Conservation (phyloP, 1,140 invertebrate species). For the Orchesella cincta region DNA sequence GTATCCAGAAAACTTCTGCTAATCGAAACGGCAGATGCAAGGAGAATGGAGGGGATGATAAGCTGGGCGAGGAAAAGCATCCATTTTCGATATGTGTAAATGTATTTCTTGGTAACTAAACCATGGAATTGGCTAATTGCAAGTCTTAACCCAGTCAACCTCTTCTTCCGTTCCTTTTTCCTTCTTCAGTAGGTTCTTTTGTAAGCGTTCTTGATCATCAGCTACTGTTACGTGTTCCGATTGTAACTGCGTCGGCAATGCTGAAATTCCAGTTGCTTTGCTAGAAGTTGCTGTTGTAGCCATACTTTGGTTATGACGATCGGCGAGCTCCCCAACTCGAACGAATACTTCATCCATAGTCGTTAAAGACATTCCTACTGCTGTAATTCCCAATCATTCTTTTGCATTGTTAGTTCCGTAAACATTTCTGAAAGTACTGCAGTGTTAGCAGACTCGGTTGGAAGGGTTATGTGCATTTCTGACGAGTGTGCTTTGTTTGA, state of each 20-base stretch:
- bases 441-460: constrained; percentile 29
- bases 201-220: no score
- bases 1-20: constrained; percentile 37
- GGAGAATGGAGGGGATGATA: constrained; percentile 36
- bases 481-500: constrained; percentile 8
- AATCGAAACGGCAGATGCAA: constrained; percentile 38
- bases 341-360: constrained; percentile 51
- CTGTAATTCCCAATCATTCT: constrained; percentile 42
- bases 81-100: constrained; percentile 44
- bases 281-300: no score
- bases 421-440: constrained; percentile 46
- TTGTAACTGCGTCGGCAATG: no score
- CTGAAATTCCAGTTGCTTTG: no score
- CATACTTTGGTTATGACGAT: no score
- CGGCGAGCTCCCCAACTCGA: neutral
- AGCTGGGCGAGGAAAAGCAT: constrained; percentile 44
- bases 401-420: constrained; percentile 34
- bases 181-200: no score
- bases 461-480: constrained; percentile 40
- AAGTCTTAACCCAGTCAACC: neutral
- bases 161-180: neutral
- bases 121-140: no score
- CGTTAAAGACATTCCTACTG: constrained; percentile 45
- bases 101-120: constrained; percentile 42
- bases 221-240: no score